Evolutionary conservation across 1,140 invertebrate species (phyloP).

Genomic region (Pseudomyrmex dendroicus): DNA sequence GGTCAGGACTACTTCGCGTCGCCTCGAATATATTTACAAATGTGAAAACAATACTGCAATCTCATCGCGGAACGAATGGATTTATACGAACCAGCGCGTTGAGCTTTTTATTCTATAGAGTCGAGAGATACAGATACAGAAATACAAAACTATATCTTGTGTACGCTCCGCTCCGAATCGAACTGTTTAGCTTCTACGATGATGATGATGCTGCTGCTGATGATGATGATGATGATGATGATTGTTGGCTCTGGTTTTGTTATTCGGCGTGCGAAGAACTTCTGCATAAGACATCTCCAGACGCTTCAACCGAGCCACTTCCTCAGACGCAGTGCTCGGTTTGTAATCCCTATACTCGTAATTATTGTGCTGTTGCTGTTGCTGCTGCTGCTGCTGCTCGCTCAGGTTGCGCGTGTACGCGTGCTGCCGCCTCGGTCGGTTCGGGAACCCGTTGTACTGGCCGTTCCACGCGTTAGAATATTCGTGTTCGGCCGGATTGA

Average conservation of each 20-base stretch:
- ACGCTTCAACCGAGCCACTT: conserved; percentile 91
- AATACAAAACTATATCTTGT: conserved; percentile 42
- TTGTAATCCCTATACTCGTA: conserved; percentile 87
- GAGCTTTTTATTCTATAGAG: not conserved
- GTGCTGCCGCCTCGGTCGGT: conserved; percentile 85
- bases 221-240: conserved; percentile 44
- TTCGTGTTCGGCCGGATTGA: conserved; percentile 83
- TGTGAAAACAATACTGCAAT: conserved; percentile 52
- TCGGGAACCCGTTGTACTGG: conserved; percentile 86
- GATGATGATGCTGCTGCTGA: conserved; percentile 44
- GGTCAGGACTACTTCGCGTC: not conserved
- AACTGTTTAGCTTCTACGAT: conserved; percentile 72
- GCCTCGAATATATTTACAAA: conserved; percentile 40
- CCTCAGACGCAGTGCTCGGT: conserved; percentile 91
- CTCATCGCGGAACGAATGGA: conserved; percentile 1
- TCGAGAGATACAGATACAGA: conserved; percentile 6
- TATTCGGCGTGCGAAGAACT: conserved; percentile 90
- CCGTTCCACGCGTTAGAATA: conserved; percentile 87
- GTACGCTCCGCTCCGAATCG: not conserved
- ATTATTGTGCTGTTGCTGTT: conserved; percentile 68
- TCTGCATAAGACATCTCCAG: conserved; percentile 94
- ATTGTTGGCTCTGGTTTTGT: conserved; percentile 82
- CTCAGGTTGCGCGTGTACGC: not conserved
- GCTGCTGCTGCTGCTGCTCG: conserved; percentile 64
- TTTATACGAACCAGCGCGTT: not conserved